Conservation (phyloP, 2,888 invertebrate species). For the Lasioglossum leucozonium region DNA sequence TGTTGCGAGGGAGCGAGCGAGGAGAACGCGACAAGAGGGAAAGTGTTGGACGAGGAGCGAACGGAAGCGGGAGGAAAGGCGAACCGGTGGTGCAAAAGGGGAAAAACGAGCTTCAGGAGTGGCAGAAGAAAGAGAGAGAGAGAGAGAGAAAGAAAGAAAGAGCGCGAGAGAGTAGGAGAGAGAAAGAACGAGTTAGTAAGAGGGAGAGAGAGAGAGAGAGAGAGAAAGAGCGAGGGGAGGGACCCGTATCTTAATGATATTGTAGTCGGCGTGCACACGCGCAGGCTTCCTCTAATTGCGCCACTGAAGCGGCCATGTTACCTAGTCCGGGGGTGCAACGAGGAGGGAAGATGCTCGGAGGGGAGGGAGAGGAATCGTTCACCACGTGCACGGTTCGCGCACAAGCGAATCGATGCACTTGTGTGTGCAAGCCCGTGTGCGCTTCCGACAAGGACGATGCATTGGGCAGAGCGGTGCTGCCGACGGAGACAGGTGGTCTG, state of each 20-base stretch:
- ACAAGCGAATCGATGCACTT: background rate
- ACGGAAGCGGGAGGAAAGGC: constrained; percentile 33
- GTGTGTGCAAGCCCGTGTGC: background rate
- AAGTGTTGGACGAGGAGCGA: constrained; percentile 43
- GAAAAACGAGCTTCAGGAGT: constrained; percentile 43
- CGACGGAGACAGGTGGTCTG: constrained; percentile 13
- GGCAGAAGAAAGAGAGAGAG: background rate
- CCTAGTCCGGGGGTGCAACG: constrained; percentile 72
- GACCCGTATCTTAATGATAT: constrained; percentile 81
- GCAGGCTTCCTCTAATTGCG: constrained; percentile 83
- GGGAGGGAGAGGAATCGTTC: constrained; percentile 37
- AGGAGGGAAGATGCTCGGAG: constrained; percentile 68
- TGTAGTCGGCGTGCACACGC: constrained; percentile 81
- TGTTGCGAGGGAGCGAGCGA: constrained; percentile 13
- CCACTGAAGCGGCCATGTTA: constrained; percentile 82
- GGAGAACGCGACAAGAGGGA: constrained; percentile 46
- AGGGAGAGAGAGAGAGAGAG: background rate
- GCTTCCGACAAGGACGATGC: constrained; percentile 29
- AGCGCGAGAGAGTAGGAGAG: background rate
- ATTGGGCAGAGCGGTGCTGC: background rate
- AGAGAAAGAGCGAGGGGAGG: constrained; percentile 49
- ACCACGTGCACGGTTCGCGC: background rate
- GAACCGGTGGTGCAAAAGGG: constrained; percentile 45
- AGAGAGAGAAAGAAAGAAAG: background rate
- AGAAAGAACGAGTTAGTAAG: background rate